A percentile compares a stretch with the other conserved stretches of the same genome.
phyloP scores from a whole-genome alignment of 2,797 vertebrate species.

The Danio albolineatus region DNA sequence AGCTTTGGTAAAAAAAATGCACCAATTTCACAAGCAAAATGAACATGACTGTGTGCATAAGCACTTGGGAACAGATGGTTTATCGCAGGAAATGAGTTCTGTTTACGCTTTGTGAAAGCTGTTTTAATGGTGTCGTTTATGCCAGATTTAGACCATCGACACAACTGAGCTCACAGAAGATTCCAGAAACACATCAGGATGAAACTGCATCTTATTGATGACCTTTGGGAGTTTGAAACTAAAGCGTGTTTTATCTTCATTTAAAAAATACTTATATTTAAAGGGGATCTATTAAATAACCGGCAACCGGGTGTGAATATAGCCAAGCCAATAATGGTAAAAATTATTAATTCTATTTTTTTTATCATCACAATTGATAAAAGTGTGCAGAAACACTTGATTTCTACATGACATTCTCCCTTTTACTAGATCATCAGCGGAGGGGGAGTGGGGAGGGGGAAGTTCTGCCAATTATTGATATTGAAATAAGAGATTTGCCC shows the following conservation, averaged over 20 bases:
- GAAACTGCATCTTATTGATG: constrained; percentile 4
- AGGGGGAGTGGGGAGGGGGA: no score
- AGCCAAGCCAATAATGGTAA: no score
- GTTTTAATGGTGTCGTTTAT: constrained; percentile 57
- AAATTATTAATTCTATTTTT: no score
- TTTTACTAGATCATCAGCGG: no score
- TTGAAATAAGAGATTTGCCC: no score
- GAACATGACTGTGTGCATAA: constrained; percentile 12
- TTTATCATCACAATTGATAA: no score
- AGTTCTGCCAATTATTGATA: no score
- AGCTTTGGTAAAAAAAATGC: constrained; percentile 51
- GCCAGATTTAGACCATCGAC: constrained; percentile 42
- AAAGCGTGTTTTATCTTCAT: neutral
- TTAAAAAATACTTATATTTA: neutral
- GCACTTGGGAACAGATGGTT: constrained; percentile 49
- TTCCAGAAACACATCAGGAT: constrained; percentile 25
- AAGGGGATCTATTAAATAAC: no score
- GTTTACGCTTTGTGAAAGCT: constrained; percentile 45
- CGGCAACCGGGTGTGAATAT: no score
- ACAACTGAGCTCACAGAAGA: constrained; percentile 13
- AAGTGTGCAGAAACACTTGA: no score
- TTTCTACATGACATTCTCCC: no score
- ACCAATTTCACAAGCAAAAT: constrained; percentile 48
- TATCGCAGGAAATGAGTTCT: constrained; percentile 48
- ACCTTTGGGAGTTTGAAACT: neutral